Evolutionary conservation across 2,797 vertebrate species (phyloP).

Genomic region (Smutsia temminckii): DNA sequence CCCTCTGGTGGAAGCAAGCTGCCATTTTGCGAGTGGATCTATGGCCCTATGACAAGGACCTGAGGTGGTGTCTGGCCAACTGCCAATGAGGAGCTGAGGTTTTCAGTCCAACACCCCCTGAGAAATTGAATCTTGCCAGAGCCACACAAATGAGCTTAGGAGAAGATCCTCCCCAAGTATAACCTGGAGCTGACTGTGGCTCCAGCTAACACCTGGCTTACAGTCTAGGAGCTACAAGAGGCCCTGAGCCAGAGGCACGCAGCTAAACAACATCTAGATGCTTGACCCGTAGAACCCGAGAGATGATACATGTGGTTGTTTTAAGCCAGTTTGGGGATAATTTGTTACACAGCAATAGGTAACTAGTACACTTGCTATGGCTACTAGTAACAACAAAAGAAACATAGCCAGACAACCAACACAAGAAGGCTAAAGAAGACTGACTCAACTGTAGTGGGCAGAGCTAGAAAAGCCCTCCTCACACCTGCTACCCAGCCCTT

Average conservation of each 20-base stretch:
- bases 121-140: background rate
- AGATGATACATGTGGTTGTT: background rate
- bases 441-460: accelerated
- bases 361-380: background rate
- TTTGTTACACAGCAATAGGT: background rate
- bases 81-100: background rate
- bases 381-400: background rate
- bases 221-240: background rate
- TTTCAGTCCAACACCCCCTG: background rate
- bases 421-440: background rate
- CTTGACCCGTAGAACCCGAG: background rate
- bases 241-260: background rate
- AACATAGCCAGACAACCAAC: background rate
- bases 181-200: background rate
- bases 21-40: background rate
- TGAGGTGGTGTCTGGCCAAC: background rate
- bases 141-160: background rate
- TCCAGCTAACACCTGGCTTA: accelerated
- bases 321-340: background rate
- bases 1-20: background rate
- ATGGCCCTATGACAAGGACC: background rate
- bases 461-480: background rate
- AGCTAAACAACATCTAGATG: background rate
- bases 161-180: background rate
- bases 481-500: background rate